Base-by-base conservation (phyloP, 2,797 vertebrate species). In the Sebastes steindachneri region DNA sequence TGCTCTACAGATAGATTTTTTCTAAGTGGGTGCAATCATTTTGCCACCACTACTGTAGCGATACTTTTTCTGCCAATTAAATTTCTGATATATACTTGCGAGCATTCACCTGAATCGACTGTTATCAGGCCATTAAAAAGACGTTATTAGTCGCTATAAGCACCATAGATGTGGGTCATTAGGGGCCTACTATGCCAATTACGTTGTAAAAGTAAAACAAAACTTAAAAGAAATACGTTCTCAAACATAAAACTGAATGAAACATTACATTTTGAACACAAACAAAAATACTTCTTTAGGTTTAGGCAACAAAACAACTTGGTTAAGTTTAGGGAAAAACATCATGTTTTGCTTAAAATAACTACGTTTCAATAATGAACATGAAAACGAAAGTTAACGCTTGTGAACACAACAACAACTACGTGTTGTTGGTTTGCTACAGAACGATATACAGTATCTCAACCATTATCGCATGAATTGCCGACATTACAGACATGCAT, bases 1-100 rank as follows among this genome's bases (percentile, higher is more conserved):
- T 68, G 21, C 54, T 79, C 60, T 41, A 66, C 57, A 55, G 54
- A 77, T 35, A 70, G 37, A 75, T 54, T 54, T 54, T 12, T 12
- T 77, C 54, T 55, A 53, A 79, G 23, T 26, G 53, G 23, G 23
- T 54, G 14, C 7, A 14, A 14, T 79, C 25, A 28, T 71, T 74
- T 57, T 25, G 4, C 37, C 29, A 31, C 15, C n/a, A 33, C 14
- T 10, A 9, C 68, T 74, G 12, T 28, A 5, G 55, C 7, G n/a
- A 77, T 26, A 66, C 21, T 2, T 75, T 45, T 73, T 19, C 11
- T 60, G 7, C n/a, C 25, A 29, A 17, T 37, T 72, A 7, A 35
- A 60, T 58, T 31, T 69, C 25, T 70, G 11, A 51, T 48, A 26
- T 1, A 67, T 74, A 28, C 41, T 65, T 74, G 1, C 41, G 15